Evolutionary conservation across 2,797 vertebrate species (phyloP).

Genomic region (Propithecus deckenii): DNA sequence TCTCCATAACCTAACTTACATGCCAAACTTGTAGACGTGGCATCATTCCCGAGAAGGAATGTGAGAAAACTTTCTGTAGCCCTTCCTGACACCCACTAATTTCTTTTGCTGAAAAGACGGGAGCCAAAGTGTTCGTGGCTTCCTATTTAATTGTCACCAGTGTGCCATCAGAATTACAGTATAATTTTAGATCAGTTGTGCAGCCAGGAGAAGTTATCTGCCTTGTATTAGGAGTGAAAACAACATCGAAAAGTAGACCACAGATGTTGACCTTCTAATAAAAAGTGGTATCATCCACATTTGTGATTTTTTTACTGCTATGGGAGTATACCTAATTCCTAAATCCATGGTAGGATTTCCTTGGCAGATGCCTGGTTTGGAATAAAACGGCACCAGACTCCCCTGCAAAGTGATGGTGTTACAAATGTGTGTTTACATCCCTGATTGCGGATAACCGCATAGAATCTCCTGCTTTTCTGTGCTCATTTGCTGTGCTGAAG

Average conservation of each 20-base stretch:
- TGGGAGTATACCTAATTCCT: background rate
- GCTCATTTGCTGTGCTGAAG: background rate
- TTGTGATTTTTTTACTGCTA: background rate
- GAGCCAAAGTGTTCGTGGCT: background rate
- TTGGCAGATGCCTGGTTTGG: background rate
- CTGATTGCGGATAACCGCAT: too few species aligned
- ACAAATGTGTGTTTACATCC: background rate
- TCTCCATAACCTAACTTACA: background rate
- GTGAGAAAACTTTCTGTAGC: background rate
- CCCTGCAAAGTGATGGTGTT: background rate
- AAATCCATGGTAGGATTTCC: background rate
- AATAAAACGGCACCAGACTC: background rate
- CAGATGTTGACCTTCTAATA: background rate
- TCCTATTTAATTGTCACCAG: background rate
- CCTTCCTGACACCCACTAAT: background rate
- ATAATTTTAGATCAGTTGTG: background rate
- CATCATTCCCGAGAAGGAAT: background rate
- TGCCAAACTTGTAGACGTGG: background rate
- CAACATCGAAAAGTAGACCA: background rate
- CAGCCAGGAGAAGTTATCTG: background rate
- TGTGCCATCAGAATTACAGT: background rate
- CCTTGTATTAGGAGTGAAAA: background rate
- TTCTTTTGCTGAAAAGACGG: background rate
- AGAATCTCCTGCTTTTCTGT: background rate
- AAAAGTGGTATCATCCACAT: background rate